Evolutionary conservation across 1,140 invertebrate genomes (phyloP), one percentile per base, ranked within the genome.

Genomic region (Aphelenchoides fujianensis): DNA sequence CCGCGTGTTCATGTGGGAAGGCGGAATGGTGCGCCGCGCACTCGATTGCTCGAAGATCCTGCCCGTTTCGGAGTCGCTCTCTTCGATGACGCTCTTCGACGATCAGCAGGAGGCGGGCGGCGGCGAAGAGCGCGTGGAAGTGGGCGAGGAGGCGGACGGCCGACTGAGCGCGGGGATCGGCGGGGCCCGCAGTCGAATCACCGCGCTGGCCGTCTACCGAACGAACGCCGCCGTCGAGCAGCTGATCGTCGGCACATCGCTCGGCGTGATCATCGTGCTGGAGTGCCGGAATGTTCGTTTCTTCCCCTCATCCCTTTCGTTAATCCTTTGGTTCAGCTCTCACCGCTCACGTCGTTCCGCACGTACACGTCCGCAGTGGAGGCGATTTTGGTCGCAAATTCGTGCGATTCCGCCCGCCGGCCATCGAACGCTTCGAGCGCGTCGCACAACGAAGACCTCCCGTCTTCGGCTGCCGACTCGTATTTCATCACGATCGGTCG

Each of bases 261-360:
- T 31, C 5, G 75, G 75, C 27, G 57, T 77, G 9, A 23, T 77
- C 27, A 63, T 77, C 12, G 54, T 77, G 12, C 41, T 77, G 16
- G 54, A 76, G 16, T 73, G 37, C 27, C 34, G 41, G 57, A 41
- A 72, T 19, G 74, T 76, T 32, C 54, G 34, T n/a, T n/a, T 32
- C 37, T 30, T 16, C 34, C 36, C 71, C n/a, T 71, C 64, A n/a
- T 3, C 34, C 23, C n/a, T n/a, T n/a, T 78, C n/a, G 52, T n/a
- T 2, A 23, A 63, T 7, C 67, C 34, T 7, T 61, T 7, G 16
- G 5, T 5, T 74, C 34, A 74, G 73, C 35, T 75, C 57, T 52
- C 69, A 2, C 74, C 74, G 34, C 41, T 75, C 12, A 76, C 76
- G 30, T 78, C 74, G 3, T 75, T 75, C 35, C 77, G 74, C 28